Evolutionary conservation across 2,113 vertebrate genomes (phyloP).

Genomic region (Coregonus clupeaformis): DNA sequence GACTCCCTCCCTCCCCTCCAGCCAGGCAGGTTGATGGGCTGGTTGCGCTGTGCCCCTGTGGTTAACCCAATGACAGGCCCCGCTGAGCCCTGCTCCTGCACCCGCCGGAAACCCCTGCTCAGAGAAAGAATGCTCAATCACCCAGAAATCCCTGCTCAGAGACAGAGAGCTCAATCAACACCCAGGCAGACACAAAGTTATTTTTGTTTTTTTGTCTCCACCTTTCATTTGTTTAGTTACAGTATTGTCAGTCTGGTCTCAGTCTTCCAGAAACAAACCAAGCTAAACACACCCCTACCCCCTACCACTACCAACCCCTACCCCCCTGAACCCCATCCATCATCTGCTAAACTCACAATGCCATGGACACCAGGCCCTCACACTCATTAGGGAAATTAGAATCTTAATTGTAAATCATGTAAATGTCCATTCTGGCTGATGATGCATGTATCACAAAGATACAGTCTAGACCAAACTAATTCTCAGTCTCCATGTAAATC

Average conservation of each 20-base stretch:
- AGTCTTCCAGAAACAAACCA: not conserved
- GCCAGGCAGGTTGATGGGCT: no score
- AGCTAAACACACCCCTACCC: slow-evolving; percentile 23
- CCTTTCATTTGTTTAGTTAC: not conserved
- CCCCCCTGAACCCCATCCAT: slow-evolving; percentile 45
- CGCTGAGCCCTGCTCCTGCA: slow-evolving; percentile 28
- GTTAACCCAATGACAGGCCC: slow-evolving; percentile 32
- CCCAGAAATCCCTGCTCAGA: slow-evolving; percentile 6
- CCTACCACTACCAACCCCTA: slow-evolving; percentile 21
- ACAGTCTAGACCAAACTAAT: not conserved
- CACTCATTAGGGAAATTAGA: slow-evolving; percentile 55
- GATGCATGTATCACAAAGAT: not conserved
- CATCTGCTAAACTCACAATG: slow-evolving; percentile 33
- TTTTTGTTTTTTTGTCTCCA: not conserved
- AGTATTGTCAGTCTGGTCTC: no score
- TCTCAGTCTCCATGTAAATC: not conserved
- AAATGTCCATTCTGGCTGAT: slow-evolving; percentile 30
- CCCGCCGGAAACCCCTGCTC: slow-evolving; percentile 5
- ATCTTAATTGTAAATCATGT: slow-evolving; percentile 57
- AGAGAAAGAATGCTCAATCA: slow-evolving; percentile 8
- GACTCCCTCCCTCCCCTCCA: no score
- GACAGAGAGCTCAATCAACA: slow-evolving; percentile 15
- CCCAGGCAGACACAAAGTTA: not conserved
- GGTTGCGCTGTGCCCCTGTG: not conserved
- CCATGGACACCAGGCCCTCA: slow-evolving; percentile 26